Conservation (phyloP, 2,797 vertebrate genomes). For the Tapirus indicus region DNA sequence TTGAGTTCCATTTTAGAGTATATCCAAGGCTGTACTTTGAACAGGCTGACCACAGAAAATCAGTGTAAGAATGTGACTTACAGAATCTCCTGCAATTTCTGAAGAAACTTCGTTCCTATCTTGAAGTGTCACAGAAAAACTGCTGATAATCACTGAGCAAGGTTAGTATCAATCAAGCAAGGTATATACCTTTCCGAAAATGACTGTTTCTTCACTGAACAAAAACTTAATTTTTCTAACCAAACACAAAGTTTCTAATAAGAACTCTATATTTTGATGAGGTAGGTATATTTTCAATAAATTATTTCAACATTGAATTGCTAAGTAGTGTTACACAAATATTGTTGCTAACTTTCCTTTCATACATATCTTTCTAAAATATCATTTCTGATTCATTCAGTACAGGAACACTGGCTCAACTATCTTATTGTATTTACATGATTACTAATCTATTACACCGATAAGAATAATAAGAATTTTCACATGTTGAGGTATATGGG, state of each 20-base stretch:
- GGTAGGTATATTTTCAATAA: conserved; percentile 37
- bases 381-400: conserved; percentile 22
- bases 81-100: not conserved
- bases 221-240: conserved; percentile 39
- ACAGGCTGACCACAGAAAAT: not conserved
- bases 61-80: not conserved
- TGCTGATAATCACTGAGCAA: not conserved
- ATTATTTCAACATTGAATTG: not conserved
- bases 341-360: conserved; percentile 30
- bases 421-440: conserved; percentile 35
- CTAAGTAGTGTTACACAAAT: not conserved
- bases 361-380: conserved; percentile 27
- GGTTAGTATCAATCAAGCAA: conserved; percentile 7
- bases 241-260: conserved; percentile 35
- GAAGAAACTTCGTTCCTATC: conserved; percentile 32
- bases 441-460: conserved; percentile 27
- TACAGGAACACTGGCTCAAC: not conserved
- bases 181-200: conserved; percentile 42
- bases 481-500: too few species aligned
- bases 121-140: not conserved
- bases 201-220: not conserved
- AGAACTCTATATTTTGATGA: conserved; percentile 43
- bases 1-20: not conserved
- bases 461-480: too few species aligned
- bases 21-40: not conserved